phyloP scores from a whole-genome alignment of 1,140 invertebrate genomes.

The Dreissena polymorpha region DNA sequence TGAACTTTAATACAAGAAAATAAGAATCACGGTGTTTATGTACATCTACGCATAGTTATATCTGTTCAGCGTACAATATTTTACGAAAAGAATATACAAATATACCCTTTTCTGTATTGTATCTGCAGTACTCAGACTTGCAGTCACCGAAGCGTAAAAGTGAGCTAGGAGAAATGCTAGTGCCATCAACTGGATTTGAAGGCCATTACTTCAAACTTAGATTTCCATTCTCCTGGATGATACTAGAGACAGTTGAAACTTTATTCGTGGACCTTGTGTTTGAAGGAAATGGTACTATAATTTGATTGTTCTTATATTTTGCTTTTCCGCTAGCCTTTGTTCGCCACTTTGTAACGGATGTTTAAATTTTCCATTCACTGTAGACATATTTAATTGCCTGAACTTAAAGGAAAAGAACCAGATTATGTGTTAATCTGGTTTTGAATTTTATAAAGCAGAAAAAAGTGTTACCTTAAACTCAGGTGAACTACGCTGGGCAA shows the following conservation, averaged over 20 bases:
- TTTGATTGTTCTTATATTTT: too few relatives aligned
- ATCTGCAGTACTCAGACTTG: constrained; percentile 50
- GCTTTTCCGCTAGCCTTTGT: too few relatives aligned
- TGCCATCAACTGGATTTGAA: constrained; percentile 54
- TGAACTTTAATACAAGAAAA: neutral
- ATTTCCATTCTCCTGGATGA: constrained; percentile 71
- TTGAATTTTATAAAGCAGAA: too few relatives aligned
- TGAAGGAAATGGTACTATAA: too few relatives aligned
- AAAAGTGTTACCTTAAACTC: too few relatives aligned
- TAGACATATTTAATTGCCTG: too few relatives aligned
- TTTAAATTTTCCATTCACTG: too few relatives aligned
- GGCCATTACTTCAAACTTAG: constrained; percentile 45
- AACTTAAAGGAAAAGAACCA: too few relatives aligned
- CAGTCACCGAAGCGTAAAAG: constrained; percentile 40
- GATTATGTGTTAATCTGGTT: too few relatives aligned
- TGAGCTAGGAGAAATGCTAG: constrained; percentile 60
- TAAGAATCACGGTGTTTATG: too few relatives aligned
- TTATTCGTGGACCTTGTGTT: neutral
- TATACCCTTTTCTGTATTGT: neutral
- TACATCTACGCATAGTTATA: neutral
- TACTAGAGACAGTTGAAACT: constrained; percentile 12
- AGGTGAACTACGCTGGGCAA: too few relatives aligned
- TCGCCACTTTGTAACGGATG: too few relatives aligned
- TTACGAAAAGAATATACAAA: neutral
- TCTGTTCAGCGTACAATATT: neutral